Conservation (phyloP, 2,113 vertebrate genomes). For the Dromas ardeola region DNA sequence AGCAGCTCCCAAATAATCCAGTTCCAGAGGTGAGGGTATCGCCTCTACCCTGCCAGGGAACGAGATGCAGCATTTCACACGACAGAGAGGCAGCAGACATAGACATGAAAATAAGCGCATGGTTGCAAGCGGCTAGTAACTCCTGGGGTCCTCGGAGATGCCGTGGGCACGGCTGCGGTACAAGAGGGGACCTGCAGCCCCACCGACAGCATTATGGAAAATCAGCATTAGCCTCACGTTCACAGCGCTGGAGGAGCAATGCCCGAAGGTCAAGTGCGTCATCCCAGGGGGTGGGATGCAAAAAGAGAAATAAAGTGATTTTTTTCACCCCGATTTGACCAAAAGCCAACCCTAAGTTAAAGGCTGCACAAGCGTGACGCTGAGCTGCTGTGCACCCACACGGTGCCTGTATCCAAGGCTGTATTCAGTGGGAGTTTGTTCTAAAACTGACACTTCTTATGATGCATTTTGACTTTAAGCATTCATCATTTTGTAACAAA, state of each 20-base stretch:
- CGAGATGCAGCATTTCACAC: accelerated
- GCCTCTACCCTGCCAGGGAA: neutral
- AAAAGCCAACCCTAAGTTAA: neutral
- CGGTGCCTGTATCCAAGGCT: neutral
- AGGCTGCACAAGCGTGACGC: neutral
- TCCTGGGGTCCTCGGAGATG: neutral
- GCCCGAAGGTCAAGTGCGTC: neutral
- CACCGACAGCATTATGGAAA: neutral
- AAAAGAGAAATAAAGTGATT: neutral
- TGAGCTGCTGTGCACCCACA: neutral
- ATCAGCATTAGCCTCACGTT: neutral
- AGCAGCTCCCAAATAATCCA: neutral
- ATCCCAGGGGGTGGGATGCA: neutral
- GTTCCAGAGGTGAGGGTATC: neutral
- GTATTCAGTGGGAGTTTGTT: neutral
- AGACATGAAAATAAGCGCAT: neutral
- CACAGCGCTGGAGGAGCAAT: neutral
- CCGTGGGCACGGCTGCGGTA: too few species aligned
- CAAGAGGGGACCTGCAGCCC: too few species aligned
- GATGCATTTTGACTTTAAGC: neutral
- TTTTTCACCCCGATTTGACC: neutral
- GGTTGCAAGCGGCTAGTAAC: neutral
- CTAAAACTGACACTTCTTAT: neutral
- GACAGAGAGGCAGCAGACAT: neutral
- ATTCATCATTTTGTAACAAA: neutral